Evolutionary conservation across 2,113 vertebrate genomes (phyloP).

Genomic region (Cepphus grylle): DNA sequence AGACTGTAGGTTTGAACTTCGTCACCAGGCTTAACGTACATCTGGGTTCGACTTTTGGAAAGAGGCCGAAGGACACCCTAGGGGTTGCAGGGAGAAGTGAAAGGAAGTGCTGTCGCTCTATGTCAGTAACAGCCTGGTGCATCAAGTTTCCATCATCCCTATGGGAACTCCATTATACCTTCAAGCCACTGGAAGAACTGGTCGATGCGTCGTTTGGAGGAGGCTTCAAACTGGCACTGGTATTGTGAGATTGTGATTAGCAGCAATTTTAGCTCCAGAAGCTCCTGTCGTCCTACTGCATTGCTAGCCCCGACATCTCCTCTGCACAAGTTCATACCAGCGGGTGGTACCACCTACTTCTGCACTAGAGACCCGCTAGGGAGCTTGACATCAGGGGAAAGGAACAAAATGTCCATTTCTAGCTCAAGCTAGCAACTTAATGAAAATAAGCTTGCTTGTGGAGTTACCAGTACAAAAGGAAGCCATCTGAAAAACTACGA

Average conservation of each 20-base stretch:
- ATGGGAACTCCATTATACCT: neutral
- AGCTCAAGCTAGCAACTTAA: neutral
- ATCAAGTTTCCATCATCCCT: neutral
- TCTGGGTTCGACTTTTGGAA: neutral
- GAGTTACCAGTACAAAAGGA: neutral
- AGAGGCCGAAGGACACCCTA: neutral
- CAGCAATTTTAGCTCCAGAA: neutral
- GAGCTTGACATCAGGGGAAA: neutral
- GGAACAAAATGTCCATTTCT: neutral
- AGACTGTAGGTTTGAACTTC: neutral
- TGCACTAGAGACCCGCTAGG: neutral
- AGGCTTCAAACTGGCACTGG: neutral
- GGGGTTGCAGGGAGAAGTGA: neutral
- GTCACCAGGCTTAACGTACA: fast-evolving
- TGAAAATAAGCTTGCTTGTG: neutral
- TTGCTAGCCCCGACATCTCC: neutral
- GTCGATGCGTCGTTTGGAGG: fast-evolving
- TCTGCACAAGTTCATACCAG: no score
- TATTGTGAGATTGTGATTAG: neutral
- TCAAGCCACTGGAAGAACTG: neutral
- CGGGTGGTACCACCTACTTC: neutral
- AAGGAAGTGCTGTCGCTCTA: no score
- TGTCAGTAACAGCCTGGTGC: neutral
- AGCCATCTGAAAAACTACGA: neutral
- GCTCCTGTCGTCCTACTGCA: neutral